Percentiles rank a stretch among this genome's conserved stretches.
Evolutionary conservation across 2,888 invertebrate species (phyloP).

Genomic region (Seladonia tumulorum): DNA sequence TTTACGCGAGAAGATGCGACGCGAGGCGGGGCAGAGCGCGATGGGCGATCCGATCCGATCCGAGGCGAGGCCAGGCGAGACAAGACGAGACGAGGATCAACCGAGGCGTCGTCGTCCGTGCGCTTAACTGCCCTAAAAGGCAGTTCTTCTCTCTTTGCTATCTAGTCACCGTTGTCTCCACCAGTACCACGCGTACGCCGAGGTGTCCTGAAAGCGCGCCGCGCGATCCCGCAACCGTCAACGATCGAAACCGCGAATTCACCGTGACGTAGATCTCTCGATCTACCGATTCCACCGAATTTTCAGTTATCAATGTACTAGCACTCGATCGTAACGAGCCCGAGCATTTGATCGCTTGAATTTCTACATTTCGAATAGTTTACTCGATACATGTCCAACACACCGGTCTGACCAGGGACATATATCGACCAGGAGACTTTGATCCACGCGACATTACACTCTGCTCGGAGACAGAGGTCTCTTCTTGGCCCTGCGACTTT

Average conservation of each 20-base stretch:
- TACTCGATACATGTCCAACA: no score
- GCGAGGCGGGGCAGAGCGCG: slow-evolving; percentile 60
- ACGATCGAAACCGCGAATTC: slow-evolving; percentile 27
- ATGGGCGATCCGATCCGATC: slow-evolving; percentile 66
- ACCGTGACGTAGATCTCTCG: neutral
- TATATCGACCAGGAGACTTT: no score
- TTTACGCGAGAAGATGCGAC: slow-evolving; percentile 63
- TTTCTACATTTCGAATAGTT: no score
- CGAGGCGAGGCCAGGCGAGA: slow-evolving; percentile 64
- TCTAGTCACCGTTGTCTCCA: slow-evolving; percentile 75
- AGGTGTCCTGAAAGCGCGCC: slow-evolving; percentile 55
- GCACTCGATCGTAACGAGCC: no score
- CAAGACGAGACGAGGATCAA: slow-evolving; percentile 70
- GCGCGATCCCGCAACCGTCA: slow-evolving; percentile 18
- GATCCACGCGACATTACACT: no score
- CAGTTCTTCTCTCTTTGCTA: slow-evolving; percentile 73
- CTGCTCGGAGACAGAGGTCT: no score
- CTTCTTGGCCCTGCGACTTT: no score
- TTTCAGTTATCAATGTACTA: neutral
- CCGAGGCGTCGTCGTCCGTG: slow-evolving; percentile 74
- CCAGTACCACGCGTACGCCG: slow-evolving; percentile 59
- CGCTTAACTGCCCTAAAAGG: slow-evolving; percentile 82
- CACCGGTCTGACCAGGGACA: no score
- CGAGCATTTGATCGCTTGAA: no score
- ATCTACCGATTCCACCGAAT: neutral